These are phyloP conservation scores for Glyptemys insculpta DNA, from an alignment of 2,797 vertebrate species.

Conservation along the genomic window DNA sequence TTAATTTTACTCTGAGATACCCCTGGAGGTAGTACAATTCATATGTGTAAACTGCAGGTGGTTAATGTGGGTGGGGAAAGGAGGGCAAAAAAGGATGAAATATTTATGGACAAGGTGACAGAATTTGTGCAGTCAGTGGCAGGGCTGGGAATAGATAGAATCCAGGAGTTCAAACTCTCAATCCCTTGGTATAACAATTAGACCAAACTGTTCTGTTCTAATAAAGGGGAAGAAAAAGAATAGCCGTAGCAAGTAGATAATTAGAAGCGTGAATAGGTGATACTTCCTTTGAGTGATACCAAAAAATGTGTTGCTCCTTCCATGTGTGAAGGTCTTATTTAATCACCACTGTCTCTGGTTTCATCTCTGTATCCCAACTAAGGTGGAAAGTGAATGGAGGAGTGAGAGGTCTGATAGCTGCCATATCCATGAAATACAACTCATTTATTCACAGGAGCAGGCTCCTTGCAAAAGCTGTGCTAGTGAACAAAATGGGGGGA, in stretches of 20 bases:
- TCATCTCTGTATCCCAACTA: background rate
- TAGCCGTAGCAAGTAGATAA: background rate
- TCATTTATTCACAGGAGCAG: background rate
- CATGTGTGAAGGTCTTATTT: background rate
- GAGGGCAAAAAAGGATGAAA: background rate
- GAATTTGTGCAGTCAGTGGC: background rate
- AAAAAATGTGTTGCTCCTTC: background rate
- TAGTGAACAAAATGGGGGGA: constrained; percentile 1
- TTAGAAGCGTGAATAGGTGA: background rate
- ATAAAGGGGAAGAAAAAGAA: background rate
- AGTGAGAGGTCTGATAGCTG: background rate
- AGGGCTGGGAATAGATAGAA: background rate
- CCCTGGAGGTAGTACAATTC: background rate
- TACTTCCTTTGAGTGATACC: background rate
- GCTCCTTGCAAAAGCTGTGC: constrained; percentile 17
- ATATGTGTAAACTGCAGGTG: background rate
- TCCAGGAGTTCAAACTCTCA: background rate
- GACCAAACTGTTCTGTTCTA: constrained; percentile 36
- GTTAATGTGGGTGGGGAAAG: background rate
- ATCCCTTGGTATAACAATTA: background rate
- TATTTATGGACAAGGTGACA: background rate
- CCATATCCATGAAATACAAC: background rate
- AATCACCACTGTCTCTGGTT: background rate
- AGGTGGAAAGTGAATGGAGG: background rate
- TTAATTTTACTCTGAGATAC: background rate